Evolutionary conservation across 1,140 invertebrate genomes (phyloP).

Genomic region (Camponotus vicinus): DNA sequence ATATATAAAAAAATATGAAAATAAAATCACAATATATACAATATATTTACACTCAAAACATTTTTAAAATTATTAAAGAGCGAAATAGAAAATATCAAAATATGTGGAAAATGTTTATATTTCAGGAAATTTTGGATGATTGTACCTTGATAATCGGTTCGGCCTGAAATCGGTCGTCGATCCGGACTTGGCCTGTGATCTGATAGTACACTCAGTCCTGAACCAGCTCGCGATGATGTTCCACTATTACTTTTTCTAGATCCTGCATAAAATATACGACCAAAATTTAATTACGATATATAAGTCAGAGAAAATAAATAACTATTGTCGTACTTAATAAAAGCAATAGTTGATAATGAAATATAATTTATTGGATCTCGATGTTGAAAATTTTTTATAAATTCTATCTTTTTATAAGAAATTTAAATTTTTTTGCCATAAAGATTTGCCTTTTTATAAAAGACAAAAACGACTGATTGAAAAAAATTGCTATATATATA

Average conservation of each 20-base stretch:
- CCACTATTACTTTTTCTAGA: constrained; percentile 87
- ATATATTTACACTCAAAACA: neutral
- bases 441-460: no score
- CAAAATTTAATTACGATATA: constrained; percentile 14
- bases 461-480: no score
- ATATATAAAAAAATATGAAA: neutral
- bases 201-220: constrained; percentile 86
- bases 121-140: neutral
- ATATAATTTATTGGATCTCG: constrained; percentile 3
- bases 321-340: neutral
- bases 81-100: neutral
- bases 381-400: no score
- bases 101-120: constrained; percentile 14
- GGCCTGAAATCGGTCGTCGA: constrained; percentile 65
- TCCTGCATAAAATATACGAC: constrained; percentile 76
- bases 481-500: no score
- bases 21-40: constrained; percentile 16
- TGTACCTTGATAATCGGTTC: constrained; percentile 75
- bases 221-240: constrained; percentile 87
- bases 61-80: neutral
- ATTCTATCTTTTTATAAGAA: no score
- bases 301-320: constrained; percentile 22
- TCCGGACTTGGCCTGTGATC: constrained; percentile 82
- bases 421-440: no score
- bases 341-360: constrained; percentile 4